A percentile compares a stretch with the other conserved stretches of the same genome.
These are phyloP conservation scores for Ctenomys sociabilis DNA, from an alignment of 2,113 vertebrate genomes.

Conservation along the genomic window DNA sequence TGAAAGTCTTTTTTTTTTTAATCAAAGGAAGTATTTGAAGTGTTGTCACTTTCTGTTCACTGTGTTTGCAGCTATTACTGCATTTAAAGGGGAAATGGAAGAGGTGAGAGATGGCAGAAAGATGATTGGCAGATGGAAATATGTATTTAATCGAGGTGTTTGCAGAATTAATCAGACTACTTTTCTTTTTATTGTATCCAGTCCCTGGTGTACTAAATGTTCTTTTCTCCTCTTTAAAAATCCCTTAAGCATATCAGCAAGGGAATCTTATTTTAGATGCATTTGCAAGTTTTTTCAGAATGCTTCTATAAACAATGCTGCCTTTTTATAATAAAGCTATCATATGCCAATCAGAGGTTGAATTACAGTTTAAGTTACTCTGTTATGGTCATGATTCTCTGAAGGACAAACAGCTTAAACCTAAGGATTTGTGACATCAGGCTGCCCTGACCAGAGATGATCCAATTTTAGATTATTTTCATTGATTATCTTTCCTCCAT, in stretches of 20 bases:
- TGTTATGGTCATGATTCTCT: neutral
- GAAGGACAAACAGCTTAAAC: neutral
- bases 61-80: neutral
- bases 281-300: constrained; percentile 26
- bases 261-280: neutral
- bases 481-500: constrained; percentile 6
- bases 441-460: neutral
- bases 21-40: neutral
- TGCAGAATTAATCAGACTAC: neutral
- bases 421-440: neutral
- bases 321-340: constrained; percentile 4
- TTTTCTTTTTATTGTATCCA: neutral
- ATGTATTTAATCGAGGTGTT: neutral
- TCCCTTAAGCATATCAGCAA: neutral
- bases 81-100: neutral
- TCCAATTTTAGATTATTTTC: constrained; percentile 38
- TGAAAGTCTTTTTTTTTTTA: neutral
- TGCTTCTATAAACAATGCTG: constrained; percentile 50
- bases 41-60: neutral
- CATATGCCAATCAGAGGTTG: neutral
- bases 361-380: neutral
- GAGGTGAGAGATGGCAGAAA: neutral
- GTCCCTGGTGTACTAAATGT: neutral
- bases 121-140: neutral
- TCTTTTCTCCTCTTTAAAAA: neutral